These are phyloP conservation scores for Hepsetus odoe DNA, from an alignment of 2,113 vertebrate species.

Conservation along the genomic window DNA sequence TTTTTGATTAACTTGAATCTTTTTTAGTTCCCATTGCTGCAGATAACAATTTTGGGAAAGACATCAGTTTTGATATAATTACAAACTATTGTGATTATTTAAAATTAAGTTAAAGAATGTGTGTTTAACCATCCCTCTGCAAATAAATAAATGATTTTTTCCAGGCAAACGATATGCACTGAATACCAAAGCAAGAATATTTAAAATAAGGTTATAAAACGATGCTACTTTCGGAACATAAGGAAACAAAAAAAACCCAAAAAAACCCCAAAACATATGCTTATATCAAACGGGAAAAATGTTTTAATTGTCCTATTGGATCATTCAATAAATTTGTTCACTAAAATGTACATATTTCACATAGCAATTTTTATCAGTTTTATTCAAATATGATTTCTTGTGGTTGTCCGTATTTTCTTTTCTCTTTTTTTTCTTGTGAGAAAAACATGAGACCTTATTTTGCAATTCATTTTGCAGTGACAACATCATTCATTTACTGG, in stretches of 20 bases:
- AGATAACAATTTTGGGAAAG: not conserved
- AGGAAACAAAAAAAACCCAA: not conserved
- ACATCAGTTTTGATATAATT: not conserved
- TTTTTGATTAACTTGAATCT: not conserved
- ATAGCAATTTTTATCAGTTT: too few species aligned
- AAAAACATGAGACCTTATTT: not conserved
- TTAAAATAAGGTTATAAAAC: not conserved
- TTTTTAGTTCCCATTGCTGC: not conserved
- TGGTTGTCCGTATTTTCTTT: too few species aligned
- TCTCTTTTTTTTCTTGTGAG: not conserved
- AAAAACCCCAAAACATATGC: too few species aligned
- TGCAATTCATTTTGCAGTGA: not conserved
- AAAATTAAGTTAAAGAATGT: not conserved
- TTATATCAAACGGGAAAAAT: too few species aligned
- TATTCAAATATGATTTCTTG: too few species aligned
- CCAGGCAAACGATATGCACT: not conserved
- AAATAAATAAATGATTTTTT: not conserved
- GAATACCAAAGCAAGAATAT: not conserved
- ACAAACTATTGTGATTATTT: not conserved
- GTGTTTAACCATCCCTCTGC: not conserved
- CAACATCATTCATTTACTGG: not conserved
- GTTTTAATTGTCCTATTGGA: too few species aligned
- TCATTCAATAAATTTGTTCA: too few species aligned
- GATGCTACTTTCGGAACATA: not conserved
- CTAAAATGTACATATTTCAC: too few species aligned